Base-by-base conservation (phyloP, 2,797 vertebrate species). In the Pangasius krempfi region DNA sequence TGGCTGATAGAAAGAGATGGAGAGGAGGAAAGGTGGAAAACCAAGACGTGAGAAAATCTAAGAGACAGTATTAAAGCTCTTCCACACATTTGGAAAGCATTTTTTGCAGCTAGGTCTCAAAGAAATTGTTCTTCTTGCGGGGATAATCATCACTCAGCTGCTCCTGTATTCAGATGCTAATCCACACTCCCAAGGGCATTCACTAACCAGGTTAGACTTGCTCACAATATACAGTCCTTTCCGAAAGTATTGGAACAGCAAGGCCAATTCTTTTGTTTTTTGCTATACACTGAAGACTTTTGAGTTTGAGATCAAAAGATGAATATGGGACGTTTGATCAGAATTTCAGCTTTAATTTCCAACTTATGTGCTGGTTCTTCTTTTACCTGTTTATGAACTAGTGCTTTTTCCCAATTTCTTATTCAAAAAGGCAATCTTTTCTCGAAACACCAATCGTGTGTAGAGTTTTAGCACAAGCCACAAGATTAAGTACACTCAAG, bases 201-300 rank as follows among this genome's bases (percentile, higher is more conserved):
- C 91, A 93, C 93, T 95, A 96, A 96, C 95, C 95, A 96, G 95
- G 95, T 96, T 95, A 96, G 94, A 94, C 92, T 95, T 95, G 94
- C 95, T 95, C 94, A 92, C 94, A 96, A 95, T 95, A 95, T 96
- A 27, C 80, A 62, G 33, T 44, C 12, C 20, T 14, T 2, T 58
- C 78, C 2, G 4, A 58, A 81, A 58, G 9, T 25, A 22, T 58
- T 81, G 52, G 13, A 62, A 62, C 56, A 40, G 20, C 56, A 62
- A 60, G 58, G 37, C 52, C 18, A 25, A 3, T 40, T 60, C 2
- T 22, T 37, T 81, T 13, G 54, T 60, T 79, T 79, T 73, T 30
- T 33, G 76, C 3, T 54, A 4, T 8, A 20, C 18, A 56, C 1
- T 58, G 52, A 80, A n/a, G 75, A 78, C 10, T 52, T 50, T 52